Conservation (phyloP, 2,888 invertebrate genomes). For the Bugulina stolonifera region DNA sequence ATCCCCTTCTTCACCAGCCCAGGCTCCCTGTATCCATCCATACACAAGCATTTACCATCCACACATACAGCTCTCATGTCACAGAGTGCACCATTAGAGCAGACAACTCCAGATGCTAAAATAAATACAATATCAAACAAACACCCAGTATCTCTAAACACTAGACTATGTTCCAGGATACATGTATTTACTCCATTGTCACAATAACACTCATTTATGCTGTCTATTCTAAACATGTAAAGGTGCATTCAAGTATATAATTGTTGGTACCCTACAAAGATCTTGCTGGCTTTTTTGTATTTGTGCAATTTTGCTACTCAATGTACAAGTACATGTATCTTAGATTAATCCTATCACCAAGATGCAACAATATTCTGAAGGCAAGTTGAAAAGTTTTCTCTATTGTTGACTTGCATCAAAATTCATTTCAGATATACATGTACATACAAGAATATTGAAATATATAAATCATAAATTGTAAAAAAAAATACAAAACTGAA, state of each 20-base stretch:
- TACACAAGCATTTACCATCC: not conserved
- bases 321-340: not conserved
- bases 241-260: not conserved
- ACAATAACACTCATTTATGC: no score
- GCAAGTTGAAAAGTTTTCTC: no score
- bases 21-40: not conserved
- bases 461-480: no score
- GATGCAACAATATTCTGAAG: no score
- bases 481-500: no score
- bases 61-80: not conserved
- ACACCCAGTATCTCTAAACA: not conserved
- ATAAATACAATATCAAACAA: not conserved
- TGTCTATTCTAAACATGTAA: no score
- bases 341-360: no score
- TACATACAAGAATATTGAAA: no score
- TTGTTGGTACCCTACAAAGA: not conserved
- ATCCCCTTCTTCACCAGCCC: constrained; percentile 49
- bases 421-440: no score
- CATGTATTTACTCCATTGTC: no score
- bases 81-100: not conserved
- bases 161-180: no score
- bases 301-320: not conserved
- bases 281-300: not conserved
- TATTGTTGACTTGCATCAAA: no score
- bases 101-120: not conserved